Conservation (phyloP, 2,888 invertebrate species). For the Scaptomyza polygonia region DNA sequence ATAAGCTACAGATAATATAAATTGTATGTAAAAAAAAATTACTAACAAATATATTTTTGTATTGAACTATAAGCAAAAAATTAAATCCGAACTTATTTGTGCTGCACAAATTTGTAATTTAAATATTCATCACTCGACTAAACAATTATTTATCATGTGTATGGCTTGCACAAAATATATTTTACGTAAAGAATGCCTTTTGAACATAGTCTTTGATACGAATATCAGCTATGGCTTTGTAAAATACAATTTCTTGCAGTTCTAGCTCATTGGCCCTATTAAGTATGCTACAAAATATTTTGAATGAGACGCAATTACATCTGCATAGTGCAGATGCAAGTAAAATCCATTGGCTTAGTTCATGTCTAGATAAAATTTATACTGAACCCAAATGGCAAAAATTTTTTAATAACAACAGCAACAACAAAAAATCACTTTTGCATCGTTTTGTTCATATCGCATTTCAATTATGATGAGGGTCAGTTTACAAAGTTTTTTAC, state of each 20-base stretch:
- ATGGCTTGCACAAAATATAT: too few species aligned
- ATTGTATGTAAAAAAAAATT: too few species aligned
- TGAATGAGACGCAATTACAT: conserved; percentile 14
- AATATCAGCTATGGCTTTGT: background rate
- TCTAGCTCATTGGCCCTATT: background rate
- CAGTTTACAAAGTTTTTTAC: conserved; percentile 50
- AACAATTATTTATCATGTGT: too few species aligned
- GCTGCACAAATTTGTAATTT: too few species aligned
- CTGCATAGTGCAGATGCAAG: conserved; percentile 28
- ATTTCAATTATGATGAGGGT: conserved; percentile 73
- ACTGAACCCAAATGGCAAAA: conserved; percentile 34
- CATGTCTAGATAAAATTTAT: conserved; percentile 31
- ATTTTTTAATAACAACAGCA: too few species aligned
- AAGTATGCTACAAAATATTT: conserved; percentile 22
- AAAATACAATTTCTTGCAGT: background rate
- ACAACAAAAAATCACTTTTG: conserved; percentile 36
- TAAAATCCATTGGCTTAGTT: conserved; percentile 33
- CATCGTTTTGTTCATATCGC: conserved; percentile 57
- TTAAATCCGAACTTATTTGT: too few species aligned
- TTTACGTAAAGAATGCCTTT: too few species aligned
- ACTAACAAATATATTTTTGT: too few species aligned
- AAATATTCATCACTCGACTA: too few species aligned
- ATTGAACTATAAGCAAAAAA: too few species aligned
- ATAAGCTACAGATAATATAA: too few species aligned
- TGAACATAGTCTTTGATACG: too few species aligned